These are phyloP conservation scores for Stramonita haemastoma DNA, from an alignment of 2,888 invertebrate genomes.

Conservation along the genomic window DNA sequence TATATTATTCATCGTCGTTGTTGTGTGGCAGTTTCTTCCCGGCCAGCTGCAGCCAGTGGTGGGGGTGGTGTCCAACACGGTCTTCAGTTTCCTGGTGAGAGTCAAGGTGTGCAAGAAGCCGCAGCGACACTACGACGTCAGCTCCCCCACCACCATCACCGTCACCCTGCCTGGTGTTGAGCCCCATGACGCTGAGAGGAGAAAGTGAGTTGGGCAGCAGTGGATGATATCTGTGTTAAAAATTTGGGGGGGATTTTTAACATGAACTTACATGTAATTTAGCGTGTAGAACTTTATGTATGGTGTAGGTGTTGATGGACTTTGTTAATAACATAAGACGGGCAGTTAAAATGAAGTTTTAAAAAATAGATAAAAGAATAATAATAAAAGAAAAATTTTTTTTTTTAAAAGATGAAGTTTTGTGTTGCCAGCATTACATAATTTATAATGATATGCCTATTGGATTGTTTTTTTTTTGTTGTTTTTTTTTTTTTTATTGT, in stretches of 20 bases:
- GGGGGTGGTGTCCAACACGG: conserved; percentile 88
- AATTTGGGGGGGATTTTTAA: neutral
- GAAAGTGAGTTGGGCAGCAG: conserved; percentile 82
- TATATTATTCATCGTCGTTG: neutral
- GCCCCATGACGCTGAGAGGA: conserved; percentile 94
- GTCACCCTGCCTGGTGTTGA: conserved; percentile 95
- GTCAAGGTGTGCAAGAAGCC: conserved; percentile 89
- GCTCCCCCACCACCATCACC: conserved; percentile 82
- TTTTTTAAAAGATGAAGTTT: too few relatives aligned
- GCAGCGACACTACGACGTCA: conserved; percentile 87
- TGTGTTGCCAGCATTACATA: too few relatives aligned
- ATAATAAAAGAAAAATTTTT: too few relatives aligned
- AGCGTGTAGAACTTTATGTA: neutral
- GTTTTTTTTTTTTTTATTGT: too few relatives aligned
- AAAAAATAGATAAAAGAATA: too few relatives aligned
- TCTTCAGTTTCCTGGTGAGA: conserved; percentile 89
- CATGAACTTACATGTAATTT: too few relatives aligned
- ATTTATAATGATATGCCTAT: too few relatives aligned
- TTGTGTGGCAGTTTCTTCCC: conserved; percentile 89
- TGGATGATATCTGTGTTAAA: too few relatives aligned
- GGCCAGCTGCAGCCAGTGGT: conserved; percentile 95
- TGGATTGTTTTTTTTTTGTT: too few relatives aligned
- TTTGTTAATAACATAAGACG: neutral
- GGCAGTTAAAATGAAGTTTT: too few relatives aligned
- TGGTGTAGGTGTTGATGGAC: neutral